Conservation (phyloP, 2,797 vertebrate genomes). For the Pseudochaenichthys georgianus region DNA sequence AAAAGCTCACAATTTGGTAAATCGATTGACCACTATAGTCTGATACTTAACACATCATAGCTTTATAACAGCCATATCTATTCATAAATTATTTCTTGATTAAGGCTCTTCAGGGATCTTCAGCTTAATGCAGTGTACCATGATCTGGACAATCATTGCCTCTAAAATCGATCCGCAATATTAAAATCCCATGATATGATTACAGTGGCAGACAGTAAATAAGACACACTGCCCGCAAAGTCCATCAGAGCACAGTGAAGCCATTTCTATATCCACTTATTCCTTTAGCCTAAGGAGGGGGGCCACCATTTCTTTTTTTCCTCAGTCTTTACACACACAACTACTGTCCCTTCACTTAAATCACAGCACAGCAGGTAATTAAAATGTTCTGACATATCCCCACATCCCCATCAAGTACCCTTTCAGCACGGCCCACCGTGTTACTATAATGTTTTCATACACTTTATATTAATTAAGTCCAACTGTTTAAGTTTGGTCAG, state of each 20-base stretch:
- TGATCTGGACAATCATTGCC: conserved; percentile 15
- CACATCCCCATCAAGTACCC: neutral
- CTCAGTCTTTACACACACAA: neutral
- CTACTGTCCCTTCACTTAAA: neutral
- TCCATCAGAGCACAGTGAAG: conserved; percentile 29
- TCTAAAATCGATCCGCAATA: conserved; percentile 25
- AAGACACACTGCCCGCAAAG: conserved; percentile 31
- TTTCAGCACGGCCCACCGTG: neutral
- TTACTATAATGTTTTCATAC: too few relatives aligned
- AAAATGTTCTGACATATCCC: neutral
- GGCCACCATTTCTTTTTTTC: conserved; percentile 13
- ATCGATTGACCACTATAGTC: neutral
- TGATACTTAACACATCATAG: neutral
- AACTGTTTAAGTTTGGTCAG: neutral
- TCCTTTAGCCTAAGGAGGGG: conserved; percentile 17
- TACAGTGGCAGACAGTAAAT: conserved; percentile 36
- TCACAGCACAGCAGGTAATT: conserved; percentile 15
- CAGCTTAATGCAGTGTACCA: neutral
- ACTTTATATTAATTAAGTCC: neutral
- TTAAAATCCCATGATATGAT: conserved; percentile 35
- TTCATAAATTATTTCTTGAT: neutral
- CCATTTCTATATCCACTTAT: conserved; percentile 23
- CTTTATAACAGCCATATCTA: neutral
- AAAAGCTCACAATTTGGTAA: neutral
- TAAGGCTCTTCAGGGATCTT: neutral